Evolutionary conservation across 1,140 invertebrate genomes (phyloP), one percentile per base, ranked within the genome.

Genomic region (Plectrocnemia conspersa): DNA sequence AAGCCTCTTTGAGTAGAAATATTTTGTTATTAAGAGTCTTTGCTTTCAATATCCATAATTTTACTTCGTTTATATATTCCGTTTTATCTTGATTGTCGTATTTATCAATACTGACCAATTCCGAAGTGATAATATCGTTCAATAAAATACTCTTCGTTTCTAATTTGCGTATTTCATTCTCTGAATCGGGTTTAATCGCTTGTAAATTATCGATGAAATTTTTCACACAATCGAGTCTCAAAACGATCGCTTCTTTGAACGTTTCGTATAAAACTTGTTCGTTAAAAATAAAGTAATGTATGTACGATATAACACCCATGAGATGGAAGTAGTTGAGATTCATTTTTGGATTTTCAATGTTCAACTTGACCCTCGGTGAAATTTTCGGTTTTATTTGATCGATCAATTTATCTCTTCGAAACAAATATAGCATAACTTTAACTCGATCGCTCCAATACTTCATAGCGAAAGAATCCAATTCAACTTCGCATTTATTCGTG

Each of bases 321-420:
- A 72, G 67, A 40, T 74, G 71, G 52, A 68, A 70, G 48, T 65
- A 75, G 50, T 72, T 72, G 18, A 73, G 73, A 19, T 71, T 58
- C 3, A 67, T 64, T 58, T 70, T 75, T 10, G 66, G 67, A 49
- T 72, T 67, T 62, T 76, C 70, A 7, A 77, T 63, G 53, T 68
- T 68, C 57, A 70, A 65, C 60, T 69, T 68, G 27, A 77, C 66
- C 44, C 68, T 61, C 50, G 66, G 68, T 29, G 73, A 74, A 18
- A 74, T 68, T 25, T 65, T 63, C 6, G 70, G 69, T 44, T 72
- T 64, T 6, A 69, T 61, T 50, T 65, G 64, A 16, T 72, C 68
- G 3, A 75, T 52, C 25, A 73, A 63, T 27, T 63, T 54, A 40
- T 65, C 67, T 57, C 69, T 75, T 45, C 68, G 70, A 61, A 69